A percentile compares a stretch with the other conserved stretches of the same genome.
Conservation (phyloP, 2,888 invertebrate genomes). For the Bruchidius siliquastri region DNA sequence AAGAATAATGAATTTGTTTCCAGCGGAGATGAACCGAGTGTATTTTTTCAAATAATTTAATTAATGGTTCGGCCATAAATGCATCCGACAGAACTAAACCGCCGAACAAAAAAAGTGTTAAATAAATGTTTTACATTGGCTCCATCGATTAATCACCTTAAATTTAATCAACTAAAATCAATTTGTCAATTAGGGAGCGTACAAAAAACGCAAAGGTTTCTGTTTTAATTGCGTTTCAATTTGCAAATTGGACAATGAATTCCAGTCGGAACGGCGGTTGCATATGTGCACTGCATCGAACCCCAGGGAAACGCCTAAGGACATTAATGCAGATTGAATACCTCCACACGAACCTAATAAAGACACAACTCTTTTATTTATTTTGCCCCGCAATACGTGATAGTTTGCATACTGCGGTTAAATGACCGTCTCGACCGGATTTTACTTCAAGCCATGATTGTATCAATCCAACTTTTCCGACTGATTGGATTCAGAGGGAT, state of each 20-base stretch:
- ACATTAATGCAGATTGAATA: constrained; percentile 24
- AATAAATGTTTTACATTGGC: background rate
- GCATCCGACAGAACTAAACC: background rate
- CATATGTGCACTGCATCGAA: constrained; percentile 20
- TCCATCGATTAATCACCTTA: background rate
- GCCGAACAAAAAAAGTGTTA: background rate
- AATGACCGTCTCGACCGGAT: background rate
- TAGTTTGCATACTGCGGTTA: constrained; percentile 4
- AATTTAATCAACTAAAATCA: constrained; percentile 19
- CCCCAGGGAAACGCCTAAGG: constrained; percentile 20
- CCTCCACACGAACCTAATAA: constrained; percentile 16
- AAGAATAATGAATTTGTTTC: background rate
- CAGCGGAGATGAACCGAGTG: background rate
- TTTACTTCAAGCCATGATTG: background rate
- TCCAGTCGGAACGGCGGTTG: constrained; percentile 34
- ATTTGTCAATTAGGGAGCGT: constrained; percentile 17
- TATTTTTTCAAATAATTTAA: background rate
- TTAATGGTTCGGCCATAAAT: background rate
- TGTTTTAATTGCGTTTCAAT: constrained; percentile 42
- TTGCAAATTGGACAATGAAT: constrained; percentile 43
- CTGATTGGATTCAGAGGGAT: background rate
- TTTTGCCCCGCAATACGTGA: background rate
- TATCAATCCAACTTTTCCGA: background rate
- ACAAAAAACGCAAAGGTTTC: constrained; percentile 19
- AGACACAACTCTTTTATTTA: constrained; percentile 7